Evolutionary conservation across 2,888 invertebrate species (phyloP).

Genomic region (Sphecodes monilicornis): DNA sequence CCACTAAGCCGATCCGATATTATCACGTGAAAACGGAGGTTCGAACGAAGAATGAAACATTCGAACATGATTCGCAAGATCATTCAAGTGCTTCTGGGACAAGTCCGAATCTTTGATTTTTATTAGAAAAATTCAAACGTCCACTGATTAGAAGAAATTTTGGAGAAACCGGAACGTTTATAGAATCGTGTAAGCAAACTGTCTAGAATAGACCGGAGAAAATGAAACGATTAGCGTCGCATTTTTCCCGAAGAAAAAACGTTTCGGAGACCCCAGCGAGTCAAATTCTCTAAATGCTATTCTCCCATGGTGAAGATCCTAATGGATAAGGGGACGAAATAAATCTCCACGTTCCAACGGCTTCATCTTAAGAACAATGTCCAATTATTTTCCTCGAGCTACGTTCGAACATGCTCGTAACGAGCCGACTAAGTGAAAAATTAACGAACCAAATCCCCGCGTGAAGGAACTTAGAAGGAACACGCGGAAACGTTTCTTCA

Average conservation of each 20-base stretch:
- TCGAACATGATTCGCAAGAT: background rate
- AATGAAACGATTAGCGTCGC: background rate
- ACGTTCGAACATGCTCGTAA: background rate
- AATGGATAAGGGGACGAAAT: background rate
- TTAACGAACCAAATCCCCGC: conserved; percentile 10
- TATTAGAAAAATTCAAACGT: background rate
- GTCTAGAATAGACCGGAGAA: background rate
- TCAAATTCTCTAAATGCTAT: background rate
- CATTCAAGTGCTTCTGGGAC: background rate
- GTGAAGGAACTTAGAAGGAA: background rate
- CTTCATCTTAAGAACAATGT: conserved; percentile 7
- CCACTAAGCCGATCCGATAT: background rate
- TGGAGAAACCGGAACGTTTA: background rate
- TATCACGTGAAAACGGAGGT: background rate
- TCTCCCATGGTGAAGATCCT: background rate
- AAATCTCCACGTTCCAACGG: background rate
- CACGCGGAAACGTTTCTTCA: background rate
- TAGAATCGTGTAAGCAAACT: background rate
- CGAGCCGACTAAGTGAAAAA: background rate
- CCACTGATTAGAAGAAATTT: background rate
- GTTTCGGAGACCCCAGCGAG: background rate
- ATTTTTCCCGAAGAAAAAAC: background rate
- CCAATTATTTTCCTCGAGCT: background rate
- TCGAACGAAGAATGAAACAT: background rate
- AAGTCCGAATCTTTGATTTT: background rate